These are phyloP conservation scores for Dipodomys stephensi DNA, from an alignment of 2,113 vertebrate genomes.

Conservation along the genomic window DNA sequence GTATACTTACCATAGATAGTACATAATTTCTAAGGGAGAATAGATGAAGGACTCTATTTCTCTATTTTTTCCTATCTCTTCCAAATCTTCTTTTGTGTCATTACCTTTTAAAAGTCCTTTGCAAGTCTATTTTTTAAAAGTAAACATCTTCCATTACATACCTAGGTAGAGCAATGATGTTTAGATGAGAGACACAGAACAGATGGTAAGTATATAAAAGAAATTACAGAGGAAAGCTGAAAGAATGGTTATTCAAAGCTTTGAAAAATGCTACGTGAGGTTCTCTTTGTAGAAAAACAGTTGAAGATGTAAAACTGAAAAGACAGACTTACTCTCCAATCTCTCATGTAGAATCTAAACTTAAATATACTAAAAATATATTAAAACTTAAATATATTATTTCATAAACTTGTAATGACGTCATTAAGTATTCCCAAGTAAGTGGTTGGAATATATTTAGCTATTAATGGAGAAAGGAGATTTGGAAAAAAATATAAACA, in stretches of 20 bases:
- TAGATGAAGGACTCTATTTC: not conserved
- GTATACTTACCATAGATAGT: not conserved
- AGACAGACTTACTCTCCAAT: conserved; percentile 16
- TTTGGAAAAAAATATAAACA: not conserved
- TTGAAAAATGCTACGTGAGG: not conserved
- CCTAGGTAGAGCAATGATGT: conserved; percentile 7
- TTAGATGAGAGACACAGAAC: conserved; percentile 35
- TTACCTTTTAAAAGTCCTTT: not conserved
- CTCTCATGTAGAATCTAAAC: not conserved
- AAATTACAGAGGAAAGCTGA: conserved; percentile 59
- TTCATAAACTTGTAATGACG: not conserved
- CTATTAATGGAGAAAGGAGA: not conserved
- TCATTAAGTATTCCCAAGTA: not conserved
- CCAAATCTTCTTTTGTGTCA: not conserved
- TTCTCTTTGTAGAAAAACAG: conserved; percentile 30
- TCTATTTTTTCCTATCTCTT: not conserved
- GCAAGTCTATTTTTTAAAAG: not conserved
- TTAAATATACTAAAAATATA: no score
- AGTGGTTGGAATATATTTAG: not conserved
- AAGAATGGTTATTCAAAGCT: conserved; percentile 70
- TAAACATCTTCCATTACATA: conserved; percentile 40
- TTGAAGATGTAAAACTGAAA: not conserved
- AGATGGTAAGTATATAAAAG: conserved; percentile 48
- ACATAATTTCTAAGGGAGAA: not conserved
- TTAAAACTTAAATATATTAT: conserved; percentile 13